phyloP scores from a whole-genome alignment of 2,888 invertebrate species.

The Tiphia femorata region DNA sequence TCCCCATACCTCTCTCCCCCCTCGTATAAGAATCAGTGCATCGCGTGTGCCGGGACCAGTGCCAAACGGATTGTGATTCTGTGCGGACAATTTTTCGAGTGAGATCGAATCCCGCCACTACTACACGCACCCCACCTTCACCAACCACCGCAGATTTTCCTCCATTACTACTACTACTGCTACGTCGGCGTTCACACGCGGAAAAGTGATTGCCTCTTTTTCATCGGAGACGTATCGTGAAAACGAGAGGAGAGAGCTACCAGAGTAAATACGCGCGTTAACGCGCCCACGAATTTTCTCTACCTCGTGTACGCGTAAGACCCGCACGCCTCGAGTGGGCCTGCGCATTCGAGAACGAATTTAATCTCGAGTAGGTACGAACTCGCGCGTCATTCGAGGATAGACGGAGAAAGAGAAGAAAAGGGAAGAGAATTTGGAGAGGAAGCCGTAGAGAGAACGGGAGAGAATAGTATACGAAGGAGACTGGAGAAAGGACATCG shows the following conservation, averaged over 20 bases:
- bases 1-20: constrained; percentile 40
- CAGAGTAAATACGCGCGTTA: background rate
- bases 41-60: constrained; percentile 63
- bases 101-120: background rate
- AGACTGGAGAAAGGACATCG: background rate
- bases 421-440: background rate
- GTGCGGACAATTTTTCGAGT: constrained; percentile 51
- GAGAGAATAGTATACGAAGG: background rate
- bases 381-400: background rate
- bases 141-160: no score
- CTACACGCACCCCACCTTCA: no score
- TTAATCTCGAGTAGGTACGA: constrained; percentile 22
- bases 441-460: background rate
- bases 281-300: background rate
- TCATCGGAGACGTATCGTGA: background rate
- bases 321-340: background rate
- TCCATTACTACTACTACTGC: background rate
- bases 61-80: constrained; percentile 62
- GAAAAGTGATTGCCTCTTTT: no score
- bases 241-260: background rate
- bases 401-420: background rate
- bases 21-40: constrained; percentile 66
- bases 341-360: no score
- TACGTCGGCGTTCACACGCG: background rate
- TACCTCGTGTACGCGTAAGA: background rate